Evolutionary conservation across 2,113 vertebrate genomes (phyloP), one percentile per base, ranked within the genome.

Genomic region (Mionectes macconnelli): DNA sequence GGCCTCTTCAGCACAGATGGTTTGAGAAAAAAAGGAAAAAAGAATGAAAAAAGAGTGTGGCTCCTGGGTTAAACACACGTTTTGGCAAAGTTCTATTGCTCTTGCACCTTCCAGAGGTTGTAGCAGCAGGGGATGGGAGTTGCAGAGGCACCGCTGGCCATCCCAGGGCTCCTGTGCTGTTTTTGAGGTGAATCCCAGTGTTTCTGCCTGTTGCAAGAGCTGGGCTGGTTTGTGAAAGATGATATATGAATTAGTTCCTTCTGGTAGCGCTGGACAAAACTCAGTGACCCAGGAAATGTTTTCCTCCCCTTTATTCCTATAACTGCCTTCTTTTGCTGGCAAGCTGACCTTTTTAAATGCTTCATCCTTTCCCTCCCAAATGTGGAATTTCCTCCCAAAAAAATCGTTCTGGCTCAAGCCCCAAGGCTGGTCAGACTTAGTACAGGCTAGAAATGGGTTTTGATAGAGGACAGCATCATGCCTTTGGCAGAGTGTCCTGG

Each of bases 281-380:
- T 89, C 91, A 68, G 87, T 96, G 95, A 97, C 94, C 95, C 95
- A 96, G 96, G 96, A 97, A 96, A 96, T 95, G 81, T 92, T 95
- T 97, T 96, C 77, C 77, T 94, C 84, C 84, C 68, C 87, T 95
- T 73, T 95, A 87, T 89, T 95, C 89, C 84, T 97, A 87, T 72
- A 91, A 89, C 91, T 79, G 90, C 60, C 30, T 95, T 53, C 91
- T 60, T 85, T 45, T 88, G 50, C 66, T 95, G 94, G 94, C 86
- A 94, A 76, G 88, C 77, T 82, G 84, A 95, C 88, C 84, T 93
- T 94, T 86, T 81, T 56, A 94, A 94, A 94, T 78, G 92, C 77
- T 95, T 96, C 86, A 94, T 96, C 90, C 93, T 96, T 92, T 95
- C 94, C 96, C 94, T 96, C 96, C 96, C 96, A 96, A 90, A 95